These are phyloP conservation scores for Brachionus paranguensis DNA, from an alignment of 1,140 invertebrate genomes.

Conservation along the genomic window DNA sequence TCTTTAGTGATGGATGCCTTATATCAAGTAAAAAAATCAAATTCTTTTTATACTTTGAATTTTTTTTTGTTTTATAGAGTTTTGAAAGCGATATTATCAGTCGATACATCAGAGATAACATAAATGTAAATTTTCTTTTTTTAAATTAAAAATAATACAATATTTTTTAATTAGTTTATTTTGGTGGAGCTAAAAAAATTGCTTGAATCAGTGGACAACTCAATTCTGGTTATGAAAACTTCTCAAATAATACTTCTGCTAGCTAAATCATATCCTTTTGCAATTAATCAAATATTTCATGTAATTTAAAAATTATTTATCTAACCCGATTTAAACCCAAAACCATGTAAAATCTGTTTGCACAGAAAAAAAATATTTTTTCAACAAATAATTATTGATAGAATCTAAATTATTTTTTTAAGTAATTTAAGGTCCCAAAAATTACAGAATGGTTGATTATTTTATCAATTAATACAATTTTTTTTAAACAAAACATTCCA, in stretches of 20 bases:
- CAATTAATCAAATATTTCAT: slow-evolving; percentile 22
- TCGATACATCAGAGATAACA: slow-evolving; percentile 21
- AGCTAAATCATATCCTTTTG: not conserved
- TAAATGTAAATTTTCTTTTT: not conserved
- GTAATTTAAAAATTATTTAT: not conserved
- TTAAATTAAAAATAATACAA: not conserved
- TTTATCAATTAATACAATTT: too few species aligned
- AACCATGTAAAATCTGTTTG: too few species aligned
- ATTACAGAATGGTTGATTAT: too few species aligned
- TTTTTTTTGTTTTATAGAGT: not conserved
- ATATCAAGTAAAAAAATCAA: not conserved
- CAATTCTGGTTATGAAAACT: not conserved
- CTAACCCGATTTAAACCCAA: too few species aligned
- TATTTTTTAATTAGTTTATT: not conserved
- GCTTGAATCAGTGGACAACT: slow-evolving; percentile 1
- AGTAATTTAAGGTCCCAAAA: too few species aligned
- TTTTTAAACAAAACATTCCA: too few species aligned
- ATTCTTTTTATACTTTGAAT: not conserved
- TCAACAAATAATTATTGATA: not conserved
- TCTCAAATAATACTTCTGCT: not conserved
- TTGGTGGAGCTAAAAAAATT: not conserved
- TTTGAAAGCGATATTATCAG: not conserved
- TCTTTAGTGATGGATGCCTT: not conserved
- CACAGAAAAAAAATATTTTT: not conserved
- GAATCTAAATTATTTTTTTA: too few species aligned